Evolutionary conservation across 2,888 invertebrate species (phyloP), one percentile per base, ranked within the genome.

Genomic region (Arctia plantaginis): DNA sequence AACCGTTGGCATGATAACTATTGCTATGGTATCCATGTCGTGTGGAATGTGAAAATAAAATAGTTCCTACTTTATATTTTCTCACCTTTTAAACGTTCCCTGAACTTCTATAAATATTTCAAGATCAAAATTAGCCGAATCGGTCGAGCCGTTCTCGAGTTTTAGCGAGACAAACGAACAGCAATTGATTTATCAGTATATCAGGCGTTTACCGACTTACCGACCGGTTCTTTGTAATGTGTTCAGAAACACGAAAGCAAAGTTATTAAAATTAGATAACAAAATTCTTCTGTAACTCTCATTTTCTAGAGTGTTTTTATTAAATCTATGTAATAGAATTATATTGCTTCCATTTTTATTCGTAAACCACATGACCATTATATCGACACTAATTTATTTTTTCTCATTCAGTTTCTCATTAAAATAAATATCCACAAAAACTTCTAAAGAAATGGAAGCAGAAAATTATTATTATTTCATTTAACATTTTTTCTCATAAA

Each of bases 401-500:
- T 64, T 2, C 27, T n/a, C 39, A 72, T 68, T 64, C 47, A 73
- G 10, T 68, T 68, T 73, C n/a, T 44, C 35, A 15, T 33, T 41
- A 41, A 27, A 66, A 27, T 41, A 20, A 62, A 69, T n/a, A 55
- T 69, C 39, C 39, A 69, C 59, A n/a, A n/a, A 30, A 67, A 30
- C 30, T 67, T 47, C 20, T 35, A 33, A 7, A 51, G 35, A 41
- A 62, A 62, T 62, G 39, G 39, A 71, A 27, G 30, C 39, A 10
- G 12, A 55, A 30, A 69, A 47, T 68, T 44, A 66, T 73, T 76
- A 75, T 75, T 76, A 77, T 77, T 79, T 78, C 62, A 39, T 72
- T 72, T 70, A 72, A 77, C 69, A 77, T 81, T 78, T 35, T 76
- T 79, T 72, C 71, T 76, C 71, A 66, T 75, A 76, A 84, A 82